These are phyloP conservation scores for Climacteris rufus DNA, from an alignment of 2,113 vertebrate genomes.

Conservation along the genomic window DNA sequence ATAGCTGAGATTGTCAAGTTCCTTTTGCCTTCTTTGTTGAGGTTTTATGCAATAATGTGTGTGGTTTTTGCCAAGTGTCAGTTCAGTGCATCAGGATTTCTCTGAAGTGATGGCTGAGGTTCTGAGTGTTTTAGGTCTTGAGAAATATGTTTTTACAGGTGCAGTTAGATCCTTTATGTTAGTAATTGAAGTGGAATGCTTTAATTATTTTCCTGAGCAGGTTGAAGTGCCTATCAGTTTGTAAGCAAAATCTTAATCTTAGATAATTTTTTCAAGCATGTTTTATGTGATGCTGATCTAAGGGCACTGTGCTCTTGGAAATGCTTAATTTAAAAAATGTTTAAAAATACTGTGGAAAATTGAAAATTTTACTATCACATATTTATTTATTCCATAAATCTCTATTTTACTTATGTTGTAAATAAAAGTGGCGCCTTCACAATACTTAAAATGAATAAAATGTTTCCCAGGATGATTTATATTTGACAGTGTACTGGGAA, in stretches of 20 bases:
- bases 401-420: not conserved
- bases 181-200: not conserved
- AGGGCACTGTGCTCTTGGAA: not conserved
- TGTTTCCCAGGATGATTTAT: constrained; percentile 41
- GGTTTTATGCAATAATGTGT: not conserved
- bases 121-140: not conserved
- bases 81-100: not conserved
- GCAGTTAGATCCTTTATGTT: not conserved
- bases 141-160: not conserved
- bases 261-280: not conserved
- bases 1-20: not conserved
- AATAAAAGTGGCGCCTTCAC: not conserved
- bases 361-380: not conserved
- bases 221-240: not conserved
- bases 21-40: not conserved
- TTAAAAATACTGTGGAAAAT: not conserved
- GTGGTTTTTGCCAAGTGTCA: not conserved
- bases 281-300: not conserved
- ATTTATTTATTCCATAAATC: not conserved
- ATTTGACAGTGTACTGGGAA: constrained; percentile 24
- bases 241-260: not conserved
- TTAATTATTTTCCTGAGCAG: not conserved
- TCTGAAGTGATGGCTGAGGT: not conserved
- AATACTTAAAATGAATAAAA: constrained; percentile 9
- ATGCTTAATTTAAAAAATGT: not conserved